Evolutionary conservation across 2,797 vertebrate species (phyloP).

Genomic region (Odontamblyopus rebecca): DNA sequence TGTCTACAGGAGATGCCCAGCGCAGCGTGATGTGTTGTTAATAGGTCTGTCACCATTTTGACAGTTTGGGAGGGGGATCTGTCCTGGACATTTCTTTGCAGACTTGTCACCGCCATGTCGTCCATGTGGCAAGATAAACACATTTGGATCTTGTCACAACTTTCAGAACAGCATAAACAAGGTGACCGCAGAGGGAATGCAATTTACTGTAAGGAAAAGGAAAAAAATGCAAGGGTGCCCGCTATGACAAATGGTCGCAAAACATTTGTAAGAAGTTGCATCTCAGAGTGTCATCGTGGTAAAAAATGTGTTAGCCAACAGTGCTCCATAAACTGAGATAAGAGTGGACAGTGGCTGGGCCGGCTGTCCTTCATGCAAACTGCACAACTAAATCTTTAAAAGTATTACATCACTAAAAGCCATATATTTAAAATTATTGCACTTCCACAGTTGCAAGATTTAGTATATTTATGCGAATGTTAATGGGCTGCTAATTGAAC

Average conservation of each 20-base stretch:
- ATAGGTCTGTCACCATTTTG: slow-evolving; percentile 75
- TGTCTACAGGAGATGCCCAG: slow-evolving; percentile 42
- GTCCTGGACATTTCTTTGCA: slow-evolving; percentile 63
- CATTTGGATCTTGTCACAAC: slow-evolving; percentile 73
- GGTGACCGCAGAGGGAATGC: slow-evolving; percentile 55
- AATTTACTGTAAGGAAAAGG: slow-evolving; percentile 51
- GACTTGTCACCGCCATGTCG: slow-evolving; percentile 64
- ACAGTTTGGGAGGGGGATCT: slow-evolving; percentile 68
- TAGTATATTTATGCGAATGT: background rate
- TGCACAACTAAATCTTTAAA: background rate
- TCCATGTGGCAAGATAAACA: slow-evolving; percentile 68
- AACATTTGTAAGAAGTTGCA: slow-evolving; percentile 42
- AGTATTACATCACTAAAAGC: background rate
- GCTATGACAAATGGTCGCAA: slow-evolving; percentile 36
- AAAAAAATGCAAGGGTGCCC: slow-evolving; percentile 6
- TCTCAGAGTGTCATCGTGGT: slow-evolving; percentile 33
- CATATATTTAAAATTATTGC: background rate
- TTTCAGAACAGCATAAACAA: slow-evolving; percentile 68
- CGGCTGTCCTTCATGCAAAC: slow-evolving; percentile 5
- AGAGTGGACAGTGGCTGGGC: slow-evolving; percentile 8
- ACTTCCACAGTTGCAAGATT: background rate
- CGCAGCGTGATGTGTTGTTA: slow-evolving; percentile 70
- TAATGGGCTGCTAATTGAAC: background rate
- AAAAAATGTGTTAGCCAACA: slow-evolving; percentile 32
- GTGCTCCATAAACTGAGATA: slow-evolving; percentile 19